Evolutionary conservation across 1,140 invertebrate genomes (phyloP).

Genomic region (Drosophila azteca): DNA sequence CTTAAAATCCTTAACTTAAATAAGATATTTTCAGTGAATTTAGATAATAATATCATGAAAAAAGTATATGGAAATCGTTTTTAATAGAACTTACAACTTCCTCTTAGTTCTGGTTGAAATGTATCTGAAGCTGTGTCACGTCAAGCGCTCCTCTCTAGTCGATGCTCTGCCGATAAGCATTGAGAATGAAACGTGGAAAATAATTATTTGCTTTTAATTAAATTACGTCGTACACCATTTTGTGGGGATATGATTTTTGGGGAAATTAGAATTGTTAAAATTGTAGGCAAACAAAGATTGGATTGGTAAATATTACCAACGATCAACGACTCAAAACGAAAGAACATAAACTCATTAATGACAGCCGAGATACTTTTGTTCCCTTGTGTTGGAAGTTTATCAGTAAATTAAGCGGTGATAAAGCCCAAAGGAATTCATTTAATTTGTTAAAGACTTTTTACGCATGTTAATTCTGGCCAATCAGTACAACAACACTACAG

Average conservation of each 20-base stretch:
- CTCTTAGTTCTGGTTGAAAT: neutral
- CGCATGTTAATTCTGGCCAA: constrained; percentile 59
- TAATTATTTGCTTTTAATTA: constrained; percentile 76
- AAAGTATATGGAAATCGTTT: no score
- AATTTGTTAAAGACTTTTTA: constrained; percentile 53
- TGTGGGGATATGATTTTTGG: constrained; percentile 51
- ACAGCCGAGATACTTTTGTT: constrained; percentile 23
- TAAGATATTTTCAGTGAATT: no score
- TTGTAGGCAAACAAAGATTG: constrained; percentile 36
- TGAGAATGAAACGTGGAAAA: constrained; percentile 4
- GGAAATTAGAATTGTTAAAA: constrained; percentile 79
- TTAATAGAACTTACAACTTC: neutral
- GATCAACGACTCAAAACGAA: constrained; percentile 2
- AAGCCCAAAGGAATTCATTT: constrained; percentile 54
- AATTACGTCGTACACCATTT: constrained; percentile 64
- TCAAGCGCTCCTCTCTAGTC: constrained; percentile 2
- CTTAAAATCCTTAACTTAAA: no score
- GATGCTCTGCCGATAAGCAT: constrained; percentile 22
- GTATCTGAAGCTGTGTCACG: neutral
- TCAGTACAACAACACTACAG: constrained; percentile 6
- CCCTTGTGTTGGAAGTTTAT: constrained; percentile 16
- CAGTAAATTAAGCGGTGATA: constrained; percentile 60
- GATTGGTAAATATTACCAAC: constrained; percentile 32
- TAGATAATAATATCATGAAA: no score
- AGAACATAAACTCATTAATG: constrained; percentile 73